Evolutionary conservation across 92 coral and sea anemone genomes (phyloP), one percentile per base, ranked within the genome.

Genomic region (Bergia puertoricense): DNA sequence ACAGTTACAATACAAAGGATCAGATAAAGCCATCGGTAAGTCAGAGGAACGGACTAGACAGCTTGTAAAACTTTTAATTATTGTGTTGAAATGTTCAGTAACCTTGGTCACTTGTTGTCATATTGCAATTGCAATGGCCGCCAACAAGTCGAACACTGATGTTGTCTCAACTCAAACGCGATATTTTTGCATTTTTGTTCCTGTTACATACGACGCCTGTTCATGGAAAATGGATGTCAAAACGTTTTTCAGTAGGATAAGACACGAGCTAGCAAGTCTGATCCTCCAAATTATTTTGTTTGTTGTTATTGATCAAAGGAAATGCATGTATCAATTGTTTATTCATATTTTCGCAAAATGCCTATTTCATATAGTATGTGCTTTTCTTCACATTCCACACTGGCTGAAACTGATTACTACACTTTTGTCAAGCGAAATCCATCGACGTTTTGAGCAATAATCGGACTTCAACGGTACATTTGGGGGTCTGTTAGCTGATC

Each of bases 281-380:
- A 3, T 81, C 30, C 51, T 59, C 23, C 40, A 41, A 66, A 45
- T 18, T 62, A 67, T 22, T 66, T 18, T 45, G 62, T 43, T 82
- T 65, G 59, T 65, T 82, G 46, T 82, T 77, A n/a, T 42, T 46
- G 22, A 42, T 66, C 56, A 62, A 66, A 44, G 22, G 42, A 15
- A 66, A 37, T 43, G 40, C 42, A 10, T 44, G 37, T 41, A 82
- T 67, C 77, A 66, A 43, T 67, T 82, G 86, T 82, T 44, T 67
- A 45, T 67, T 42, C 76, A 40, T n/a, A 20, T 82, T 42, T 67
- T 6, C 2, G 42, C 43, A 39, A 6, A 65, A 41, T 13, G 50
- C 42, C 22, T 42, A 5, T 11, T 66, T 82, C 20, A 66, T 46
- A 67, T 48, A 67, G 20, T 43, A 82, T 67, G 65, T 1, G 1